Base-by-base conservation (phyloP, 2,113 vertebrate genomes). In the Rana temporaria region DNA sequence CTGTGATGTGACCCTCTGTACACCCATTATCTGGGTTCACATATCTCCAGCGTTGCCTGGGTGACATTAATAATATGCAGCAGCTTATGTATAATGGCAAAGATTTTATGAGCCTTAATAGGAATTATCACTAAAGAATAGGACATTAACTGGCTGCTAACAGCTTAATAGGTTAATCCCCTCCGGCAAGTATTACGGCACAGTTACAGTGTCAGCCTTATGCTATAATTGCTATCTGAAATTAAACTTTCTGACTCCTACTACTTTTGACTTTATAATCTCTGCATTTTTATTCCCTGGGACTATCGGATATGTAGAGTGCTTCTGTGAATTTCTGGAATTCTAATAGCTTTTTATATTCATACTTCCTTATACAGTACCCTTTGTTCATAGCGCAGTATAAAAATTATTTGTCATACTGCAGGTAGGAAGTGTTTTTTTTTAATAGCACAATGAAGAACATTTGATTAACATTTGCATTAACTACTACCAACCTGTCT, bases 51-150 rank as follows among this genome's bases (percentile, higher is more conserved):
- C 19, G 48, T 6, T 17, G 19, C 22, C 8, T 32, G 48, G 26
- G 53, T 11, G 55, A 19, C 56, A 56, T 57, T 30, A 32, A 32
- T 52, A 74, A 74, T 74, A 34, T 73, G 53, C 53, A 57, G 70
- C 53, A 53, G 70, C 26, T 74, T 74, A 59, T 74, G 55, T 30
- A 34, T 74, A 74, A 55, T 74, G 55, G 59, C 26, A 59, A 59
- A 74, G 70, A 57, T 72, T 72, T 72, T 72, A 72, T 72, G 55
- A 72, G 70, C 70, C 55, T 56, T 72, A 72, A 72, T 72, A 72
- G 55, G 52, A 30, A 22, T 72, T 56, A 72, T 52, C 53, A 17
- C 53, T 72, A 72, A 72, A 48, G 55, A 72, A 72, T 56, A 72
- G 70, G 70, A 24, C 70, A 56, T 72, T 72, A 72, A 56, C 70